A percentile compares a stretch with the other conserved stretches of the same genome.
Evolutionary conservation across 2,113 vertebrate genomes (phyloP).

Genomic region (Lethenteron camtschaticum): DNA sequence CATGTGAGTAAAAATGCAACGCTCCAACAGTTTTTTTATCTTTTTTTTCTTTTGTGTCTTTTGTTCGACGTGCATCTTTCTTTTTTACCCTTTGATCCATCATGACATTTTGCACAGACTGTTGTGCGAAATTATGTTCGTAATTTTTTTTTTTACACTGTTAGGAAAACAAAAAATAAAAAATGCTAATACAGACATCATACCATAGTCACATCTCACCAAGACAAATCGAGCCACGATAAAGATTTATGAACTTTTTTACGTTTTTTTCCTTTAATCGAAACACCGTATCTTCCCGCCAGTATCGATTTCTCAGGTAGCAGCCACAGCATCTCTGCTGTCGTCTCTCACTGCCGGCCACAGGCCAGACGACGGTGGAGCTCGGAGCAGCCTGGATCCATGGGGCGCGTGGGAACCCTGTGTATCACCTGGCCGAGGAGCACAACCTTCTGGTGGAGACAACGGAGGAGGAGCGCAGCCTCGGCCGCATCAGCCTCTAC

Average conservation of each 20-base stretch:
- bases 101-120: too few species aligned
- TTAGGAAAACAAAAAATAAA: too few species aligned
- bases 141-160: too few species aligned
- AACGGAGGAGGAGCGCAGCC: constrained; percentile 59
- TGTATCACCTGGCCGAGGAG: constrained; percentile 97
- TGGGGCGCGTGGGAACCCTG: constrained; percentile 79
- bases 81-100: too few species aligned
- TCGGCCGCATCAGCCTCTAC: constrained; percentile 86
- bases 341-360: rapidly evolving
- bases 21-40: rapidly evolving
- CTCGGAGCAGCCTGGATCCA: constrained; percentile 99
- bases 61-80: too few species aligned
- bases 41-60: too few species aligned
- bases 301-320: constrained; percentile 8
- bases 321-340: constrained; percentile 28
- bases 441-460: constrained; percentile 80
- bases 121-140: too few species aligned
- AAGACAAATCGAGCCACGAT: too few species aligned
- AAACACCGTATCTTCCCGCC: neutral
- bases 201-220: too few species aligned
- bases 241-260: too few species aligned
- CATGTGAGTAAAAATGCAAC: rapidly evolving
- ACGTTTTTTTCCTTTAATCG: neutral
- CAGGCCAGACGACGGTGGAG: constrained; percentile 50
- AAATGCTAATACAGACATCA: too few species aligned